Evolutionary conservation across 1,140 invertebrate genomes (phyloP), one percentile per base, ranked within the genome.

Genomic region (Trichonephila inaurata): DNA sequence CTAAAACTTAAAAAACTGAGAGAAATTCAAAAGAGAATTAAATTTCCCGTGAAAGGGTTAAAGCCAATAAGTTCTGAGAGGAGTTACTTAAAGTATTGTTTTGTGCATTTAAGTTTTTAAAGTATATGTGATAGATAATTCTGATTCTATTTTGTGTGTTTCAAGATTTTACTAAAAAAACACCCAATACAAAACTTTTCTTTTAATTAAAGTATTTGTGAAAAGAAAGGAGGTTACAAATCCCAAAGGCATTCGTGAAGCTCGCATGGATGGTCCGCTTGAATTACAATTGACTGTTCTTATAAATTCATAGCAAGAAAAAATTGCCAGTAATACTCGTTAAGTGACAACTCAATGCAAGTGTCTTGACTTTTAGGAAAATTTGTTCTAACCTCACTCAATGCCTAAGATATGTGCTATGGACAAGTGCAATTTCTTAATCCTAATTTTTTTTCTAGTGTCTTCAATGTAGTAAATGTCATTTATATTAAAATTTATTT

Each of bases 231-330:
- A 18, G 16, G 64, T 88, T 60, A 77, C 44, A 89, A 89, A 89
- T 89, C n/a, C 21, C 64, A 69, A 89, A 89, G 88, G 66, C 88
- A 60, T 89, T 89, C 62, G 19, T 10, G 72, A 89, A 89, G 88
- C 88, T 89, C 88, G 21, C 40, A 28, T 40, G 62, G 40, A 60
- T 89, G 88, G 88, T 89, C 88, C 88, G 7, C 62, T 89, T 77
- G 14, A 85, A 60, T 21, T 60, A n/a, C 83, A 85, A 58, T 85
- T 60, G 5, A 24, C 58, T 61, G n/a, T n/a, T 28, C 14, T 85
- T 58, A 28, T 16, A 85, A 85, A 85, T 28, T 85, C 44, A 83
- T 60, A 60, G 21, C n/a, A 58, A 16, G 58, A 85, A 85, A 61
- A 24, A n/a, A 85, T 16, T 33, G 21, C 28, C 28, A 60, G n/a